These are phyloP conservation scores for Dasypolia templi DNA, from an alignment of 2,888 invertebrate species.

Conservation along the genomic window DNA sequence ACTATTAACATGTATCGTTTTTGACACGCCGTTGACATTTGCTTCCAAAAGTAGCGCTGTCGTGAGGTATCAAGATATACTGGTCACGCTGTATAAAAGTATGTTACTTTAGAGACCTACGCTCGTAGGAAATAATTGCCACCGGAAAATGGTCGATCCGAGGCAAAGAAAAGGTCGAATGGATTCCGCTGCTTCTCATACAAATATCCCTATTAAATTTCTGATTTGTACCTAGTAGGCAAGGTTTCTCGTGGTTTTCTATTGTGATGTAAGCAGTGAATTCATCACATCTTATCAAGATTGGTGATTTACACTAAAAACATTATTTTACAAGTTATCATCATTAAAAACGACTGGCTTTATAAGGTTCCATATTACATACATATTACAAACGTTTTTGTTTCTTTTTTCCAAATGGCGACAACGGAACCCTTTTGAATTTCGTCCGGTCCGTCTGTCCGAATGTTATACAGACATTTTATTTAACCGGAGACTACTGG, in stretches of 20 bases:
- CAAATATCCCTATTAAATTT: conserved; percentile 47
- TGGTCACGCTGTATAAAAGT: conserved; percentile 15
- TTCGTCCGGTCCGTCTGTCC: not conserved
- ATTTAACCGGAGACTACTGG: not conserved
- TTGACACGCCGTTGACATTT: conserved; percentile 1
- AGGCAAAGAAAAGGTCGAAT: conserved; percentile 48
- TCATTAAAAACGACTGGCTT: not conserved
- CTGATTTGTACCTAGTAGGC: no score
- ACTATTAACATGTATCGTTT: conserved; percentile 7
- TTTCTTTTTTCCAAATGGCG: not conserved
- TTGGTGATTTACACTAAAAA: no score
- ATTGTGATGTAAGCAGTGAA: not conserved
- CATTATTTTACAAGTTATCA: not conserved
- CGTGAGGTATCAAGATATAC: not conserved
- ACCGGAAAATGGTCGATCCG: conserved; percentile 33
- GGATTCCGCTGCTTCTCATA: conserved; percentile 35
- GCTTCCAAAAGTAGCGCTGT: not conserved
- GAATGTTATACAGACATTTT: not conserved
- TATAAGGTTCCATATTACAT: not conserved
- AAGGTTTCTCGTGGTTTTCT: conserved; percentile 12
- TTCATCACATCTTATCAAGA: not conserved
- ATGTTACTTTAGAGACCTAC: conserved; percentile 41
- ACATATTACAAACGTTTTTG: no score
- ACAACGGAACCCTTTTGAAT: not conserved
- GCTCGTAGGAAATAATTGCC: conserved; percentile 55